phyloP scores from a whole-genome alignment of 2,888 invertebrate species.

The Idaea straminata region DNA sequence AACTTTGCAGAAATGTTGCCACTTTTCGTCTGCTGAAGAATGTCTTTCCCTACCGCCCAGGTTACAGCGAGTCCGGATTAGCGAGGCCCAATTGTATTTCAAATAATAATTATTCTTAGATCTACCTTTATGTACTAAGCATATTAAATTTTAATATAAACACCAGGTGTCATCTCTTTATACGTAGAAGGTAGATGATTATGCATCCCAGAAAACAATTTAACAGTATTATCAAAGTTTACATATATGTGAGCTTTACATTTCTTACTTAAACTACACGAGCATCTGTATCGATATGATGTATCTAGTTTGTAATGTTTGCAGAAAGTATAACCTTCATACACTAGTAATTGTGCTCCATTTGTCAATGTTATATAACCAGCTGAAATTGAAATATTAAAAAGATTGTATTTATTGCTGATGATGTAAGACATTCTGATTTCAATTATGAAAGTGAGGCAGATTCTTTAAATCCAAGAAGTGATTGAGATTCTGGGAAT shows the following conservation, averaged over 20 bases:
- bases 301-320: background rate
- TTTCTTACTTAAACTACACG: background rate
- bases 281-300: background rate
- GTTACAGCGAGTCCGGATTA: too few relatives aligned
- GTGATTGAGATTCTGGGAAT: too few relatives aligned
- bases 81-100: too few relatives aligned
- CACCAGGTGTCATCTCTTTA: background rate
- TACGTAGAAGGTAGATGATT: background rate
- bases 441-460: too few relatives aligned
- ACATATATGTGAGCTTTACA: background rate
- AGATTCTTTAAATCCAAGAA: too few relatives aligned
- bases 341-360: background rate
- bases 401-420: background rate
- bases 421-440: too few relatives aligned
- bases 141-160: background rate
- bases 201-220: background rate
- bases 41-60: too few relatives aligned
- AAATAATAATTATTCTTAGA: too few relatives aligned
- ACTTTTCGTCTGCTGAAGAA: too few relatives aligned
- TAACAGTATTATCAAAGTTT: background rate
- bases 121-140: too few relatives aligned
- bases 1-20: too few relatives aligned
- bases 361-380: background rate
- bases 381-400: background rate
- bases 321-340: constrained; percentile 2